Evolutionary conservation across 2,797 vertebrate species (phyloP).

Genomic region (Acanthurus leucopareius): DNA sequence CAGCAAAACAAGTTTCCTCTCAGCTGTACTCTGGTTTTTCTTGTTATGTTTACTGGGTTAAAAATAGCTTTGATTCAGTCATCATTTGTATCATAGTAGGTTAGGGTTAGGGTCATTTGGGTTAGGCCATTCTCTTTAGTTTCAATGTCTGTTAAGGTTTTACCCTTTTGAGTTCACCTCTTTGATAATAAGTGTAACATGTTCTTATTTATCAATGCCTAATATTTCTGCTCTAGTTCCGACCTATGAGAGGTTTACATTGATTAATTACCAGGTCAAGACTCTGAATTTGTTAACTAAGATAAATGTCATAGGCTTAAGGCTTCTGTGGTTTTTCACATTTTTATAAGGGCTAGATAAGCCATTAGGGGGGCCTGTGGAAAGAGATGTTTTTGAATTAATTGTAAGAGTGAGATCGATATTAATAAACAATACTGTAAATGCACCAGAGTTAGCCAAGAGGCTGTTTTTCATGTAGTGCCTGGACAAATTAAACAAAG

Average conservation of each 20-base stretch:
- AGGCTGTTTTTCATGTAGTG: not conserved
- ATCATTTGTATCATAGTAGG: not conserved
- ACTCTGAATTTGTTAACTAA: not conserved
- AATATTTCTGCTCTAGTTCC: not conserved
- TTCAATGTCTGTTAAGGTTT: too few species aligned
- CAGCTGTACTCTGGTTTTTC: slow-evolving; percentile 54
- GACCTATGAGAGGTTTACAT: not conserved
- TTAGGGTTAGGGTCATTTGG: too few species aligned
- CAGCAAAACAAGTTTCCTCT: slow-evolving; percentile 24
- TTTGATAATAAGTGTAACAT: not conserved
- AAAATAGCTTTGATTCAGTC: slow-evolving; percentile 2
- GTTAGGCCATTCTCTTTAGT: too few species aligned
- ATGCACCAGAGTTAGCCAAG: not conserved
- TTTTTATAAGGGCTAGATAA: not conserved
- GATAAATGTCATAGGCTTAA: too few species aligned
- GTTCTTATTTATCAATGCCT: not conserved
- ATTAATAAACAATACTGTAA: not conserved
- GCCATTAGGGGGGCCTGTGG: not conserved
- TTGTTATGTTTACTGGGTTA: slow-evolving; percentile 13
- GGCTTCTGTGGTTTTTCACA: not conserved
- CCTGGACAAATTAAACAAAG: not conserved
- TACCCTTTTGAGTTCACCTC: not conserved
- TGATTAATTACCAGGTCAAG: not conserved
- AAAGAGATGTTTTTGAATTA: too few species aligned
- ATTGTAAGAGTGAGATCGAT: not conserved